These are phyloP conservation scores for Sepiola atlantica DNA, from an alignment of 2,888 invertebrate species.

Conservation along the genomic window DNA sequence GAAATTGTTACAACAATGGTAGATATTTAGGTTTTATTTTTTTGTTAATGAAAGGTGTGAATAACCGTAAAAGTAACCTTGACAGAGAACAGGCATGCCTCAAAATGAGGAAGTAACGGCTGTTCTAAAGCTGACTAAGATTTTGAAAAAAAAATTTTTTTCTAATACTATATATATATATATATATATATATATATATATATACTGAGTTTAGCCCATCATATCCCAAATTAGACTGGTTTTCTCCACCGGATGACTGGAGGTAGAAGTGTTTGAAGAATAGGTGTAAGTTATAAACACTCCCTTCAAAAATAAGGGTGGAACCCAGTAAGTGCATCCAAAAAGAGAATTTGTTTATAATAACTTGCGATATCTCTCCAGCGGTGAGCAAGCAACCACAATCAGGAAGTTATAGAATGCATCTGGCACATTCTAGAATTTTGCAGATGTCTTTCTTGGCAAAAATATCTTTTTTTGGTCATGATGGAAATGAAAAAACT, in stretches of 20 bases:
- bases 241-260: background rate
- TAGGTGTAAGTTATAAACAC: background rate
- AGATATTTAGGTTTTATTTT: too few relatives aligned
- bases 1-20: too few relatives aligned
- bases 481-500: background rate
- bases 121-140: too few relatives aligned
- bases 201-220: background rate
- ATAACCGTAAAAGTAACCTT: too few relatives aligned
- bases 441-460: background rate
- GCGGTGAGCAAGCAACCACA: background rate
- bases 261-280: background rate
- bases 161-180: too few relatives aligned
- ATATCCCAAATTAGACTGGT: background rate
- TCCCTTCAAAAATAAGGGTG: background rate
- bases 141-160: too few relatives aligned
- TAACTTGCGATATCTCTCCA: background rate
- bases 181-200: background rate
- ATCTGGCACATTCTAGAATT: background rate
- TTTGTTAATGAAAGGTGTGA: too few relatives aligned
- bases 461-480: background rate
- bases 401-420: background rate
- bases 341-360: background rate
- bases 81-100: too few relatives aligned
- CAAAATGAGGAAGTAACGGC: too few relatives aligned
- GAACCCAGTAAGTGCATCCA: background rate